Conservation (phyloP, 1,140 invertebrate genomes). For the Drosophila watanabei region DNA sequence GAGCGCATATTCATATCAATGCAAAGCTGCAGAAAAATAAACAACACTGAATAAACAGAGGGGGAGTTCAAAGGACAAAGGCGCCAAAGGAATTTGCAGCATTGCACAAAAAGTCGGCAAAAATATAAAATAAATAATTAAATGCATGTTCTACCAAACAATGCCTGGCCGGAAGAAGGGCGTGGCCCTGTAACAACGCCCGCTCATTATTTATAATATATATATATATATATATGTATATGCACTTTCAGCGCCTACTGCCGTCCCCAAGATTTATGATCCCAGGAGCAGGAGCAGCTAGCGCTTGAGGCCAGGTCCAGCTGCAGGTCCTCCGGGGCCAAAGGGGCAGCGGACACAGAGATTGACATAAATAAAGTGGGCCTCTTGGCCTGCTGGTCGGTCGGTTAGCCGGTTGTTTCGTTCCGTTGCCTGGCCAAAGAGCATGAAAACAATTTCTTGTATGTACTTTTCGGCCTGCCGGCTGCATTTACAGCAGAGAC, state of each 20-base stretch:
- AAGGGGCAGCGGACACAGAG: constrained; percentile 42
- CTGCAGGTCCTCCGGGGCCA: constrained; percentile 10
- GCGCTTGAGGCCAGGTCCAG: constrained; percentile 20
- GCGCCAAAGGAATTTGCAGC: constrained; percentile 37
- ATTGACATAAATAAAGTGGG: constrained; percentile 81
- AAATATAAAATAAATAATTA: constrained; percentile 73
- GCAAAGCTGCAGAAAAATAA: constrained; percentile 51
- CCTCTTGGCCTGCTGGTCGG: constrained; percentile 13
- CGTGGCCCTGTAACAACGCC: constrained; percentile 43
- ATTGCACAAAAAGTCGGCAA: constrained; percentile 41
- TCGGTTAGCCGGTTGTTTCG: constrained; percentile 27
- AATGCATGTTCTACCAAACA: constrained; percentile 54
- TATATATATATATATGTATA: constrained; percentile 1
- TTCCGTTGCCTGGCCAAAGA: constrained; percentile 54
- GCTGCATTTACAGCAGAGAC: constrained; percentile 42
- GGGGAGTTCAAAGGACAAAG: constrained; percentile 57
- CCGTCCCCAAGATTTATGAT: constrained; percentile 42
- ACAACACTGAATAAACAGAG: constrained; percentile 35
- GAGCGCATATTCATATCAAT: constrained; percentile 62
- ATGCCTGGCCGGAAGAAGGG: constrained; percentile 44
- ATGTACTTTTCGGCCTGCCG: constrained; percentile 29
- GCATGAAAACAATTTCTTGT: constrained; percentile 68
- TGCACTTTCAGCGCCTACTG: constrained; percentile 57
- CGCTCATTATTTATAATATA: constrained; percentile 73
- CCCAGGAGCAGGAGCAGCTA: constrained; percentile 1